Evolutionary conservation across 2,113 vertebrate species (phyloP), one percentile per base, ranked within the genome.

Genomic region (Scomber japonicus): DNA sequence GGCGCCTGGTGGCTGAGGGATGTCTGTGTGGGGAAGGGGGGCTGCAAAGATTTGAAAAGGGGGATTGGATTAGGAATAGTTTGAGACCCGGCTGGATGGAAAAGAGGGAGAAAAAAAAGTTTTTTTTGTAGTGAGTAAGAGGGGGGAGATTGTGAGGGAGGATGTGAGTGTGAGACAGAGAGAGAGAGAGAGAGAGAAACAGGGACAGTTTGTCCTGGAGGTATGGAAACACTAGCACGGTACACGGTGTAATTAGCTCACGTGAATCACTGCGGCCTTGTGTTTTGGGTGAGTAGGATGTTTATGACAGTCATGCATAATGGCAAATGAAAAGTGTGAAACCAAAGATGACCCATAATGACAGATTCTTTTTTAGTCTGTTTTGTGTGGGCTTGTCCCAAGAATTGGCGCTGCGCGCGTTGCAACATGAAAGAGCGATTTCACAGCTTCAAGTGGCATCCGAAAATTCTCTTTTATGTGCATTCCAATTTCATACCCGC

Each of bases 371-470:
- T 86, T 88, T 84, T 70, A 57, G 79, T 49, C 75, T 0, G n/a
- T 75, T 87, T 77, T 75, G 85, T 90, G 88, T 93, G 81, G 82
- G 86, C 82, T 84, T 19, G 80, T 85, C 85, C 74, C 72, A 53
- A 78, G 86, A 81, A 84, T 80, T 84, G 86, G 84, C 55, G 16
- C 75, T 7, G 61, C 8, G 67, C 65, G 0, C 49, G 31, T 64
- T 45, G 62, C 88, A 55, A 89, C 85, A 86, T 87, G 84, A 92
- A 91, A 86, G 80, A 85, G 69, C 17, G 30, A 93, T 92, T 94
- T 90, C 89, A 91, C 89, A 86, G 88, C 76, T 83, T 88, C 80
- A 13, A 90, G 83, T 68, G 49, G 82, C 73, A 77, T 87, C 61
- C 24, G 73, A 88, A 89, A 77, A 88, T 80, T 82, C 81, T 77